Conservation (phyloP, 2,888 invertebrate species). For the Lydus trimaculatus region DNA sequence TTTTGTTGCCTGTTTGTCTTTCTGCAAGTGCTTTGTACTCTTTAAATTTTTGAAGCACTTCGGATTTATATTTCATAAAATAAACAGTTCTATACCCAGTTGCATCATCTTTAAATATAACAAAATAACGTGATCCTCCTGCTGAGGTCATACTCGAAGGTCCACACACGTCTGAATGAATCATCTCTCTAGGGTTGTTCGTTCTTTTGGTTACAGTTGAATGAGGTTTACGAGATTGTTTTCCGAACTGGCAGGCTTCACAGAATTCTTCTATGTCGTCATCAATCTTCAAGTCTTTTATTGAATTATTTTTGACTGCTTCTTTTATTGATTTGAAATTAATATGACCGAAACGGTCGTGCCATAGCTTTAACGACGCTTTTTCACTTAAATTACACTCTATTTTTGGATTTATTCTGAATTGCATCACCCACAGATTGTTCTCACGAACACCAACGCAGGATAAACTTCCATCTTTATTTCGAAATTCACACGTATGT, state of each 20-base stretch:
- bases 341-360: conserved; percentile 27
- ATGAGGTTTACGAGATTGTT: conserved; percentile 31
- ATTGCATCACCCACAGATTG: conserved; percentile 30
- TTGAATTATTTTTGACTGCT: conserved; percentile 15
- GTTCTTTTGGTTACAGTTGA: conserved; percentile 8
- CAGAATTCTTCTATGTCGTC: conserved; percentile 33
- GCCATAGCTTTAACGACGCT: conserved; percentile 25
- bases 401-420: conserved; percentile 13
- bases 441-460: conserved; percentile 21
- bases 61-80: conserved; percentile 25
- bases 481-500: conserved; percentile 23
- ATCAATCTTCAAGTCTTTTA: conserved; percentile 27
- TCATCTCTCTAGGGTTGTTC: conserved; percentile 32
- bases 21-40: conserved; percentile 24
- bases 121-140: conserved; percentile 33
- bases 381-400: not conserved
- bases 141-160: conserved; percentile 29
- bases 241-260: conserved; percentile 35
- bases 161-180: conserved; percentile 34
- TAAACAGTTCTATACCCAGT: conserved; percentile 29
- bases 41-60: conserved; percentile 27
- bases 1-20: conserved; percentile 27
- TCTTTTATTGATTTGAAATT: conserved; percentile 14
- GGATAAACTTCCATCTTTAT: too few species aligned
- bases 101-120: conserved; percentile 36